Percentiles rank a stretch among this genome's conserved stretches.
These are phyloP conservation scores for Premnoplex brunnescens DNA, from an alignment of 2,797 vertebrate species.

Conservation along the genomic window DNA sequence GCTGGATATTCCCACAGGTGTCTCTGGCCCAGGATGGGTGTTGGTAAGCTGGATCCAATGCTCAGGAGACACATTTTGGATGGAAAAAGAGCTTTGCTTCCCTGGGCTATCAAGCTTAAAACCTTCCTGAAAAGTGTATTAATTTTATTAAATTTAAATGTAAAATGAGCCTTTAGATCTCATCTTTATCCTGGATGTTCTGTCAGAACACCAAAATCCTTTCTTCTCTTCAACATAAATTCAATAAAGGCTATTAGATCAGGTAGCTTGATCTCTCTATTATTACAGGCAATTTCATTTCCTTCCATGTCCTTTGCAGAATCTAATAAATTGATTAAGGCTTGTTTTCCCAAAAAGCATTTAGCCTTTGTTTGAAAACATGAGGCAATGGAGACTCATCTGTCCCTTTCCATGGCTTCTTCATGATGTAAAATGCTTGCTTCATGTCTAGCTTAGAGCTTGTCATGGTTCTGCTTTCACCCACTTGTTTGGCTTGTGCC, in stretches of 20 bases:
- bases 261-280: not conserved
- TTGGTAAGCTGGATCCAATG: not conserved
- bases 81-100: not conserved
- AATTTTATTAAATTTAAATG: not conserved
- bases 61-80: not conserved
- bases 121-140: not conserved
- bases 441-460: not conserved
- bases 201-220: not conserved
- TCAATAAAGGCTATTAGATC: not conserved
- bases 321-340: not conserved
- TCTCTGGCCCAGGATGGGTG: not conserved
- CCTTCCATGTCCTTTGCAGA: not conserved
- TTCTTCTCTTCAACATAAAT: not conserved
- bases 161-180: not conserved
- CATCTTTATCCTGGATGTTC: not conserved
- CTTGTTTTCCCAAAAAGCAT: not conserved
- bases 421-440: fast-evolving
- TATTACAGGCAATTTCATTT: not conserved
- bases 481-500: fast-evolving
- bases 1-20: not conserved
- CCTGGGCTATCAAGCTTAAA: not conserved
- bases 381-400: not conserved
- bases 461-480: not conserved
- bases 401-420: not conserved
- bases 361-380: not conserved